Conservation (phyloP, 2,113 vertebrate genomes). For the Mungos mungo region DNA sequence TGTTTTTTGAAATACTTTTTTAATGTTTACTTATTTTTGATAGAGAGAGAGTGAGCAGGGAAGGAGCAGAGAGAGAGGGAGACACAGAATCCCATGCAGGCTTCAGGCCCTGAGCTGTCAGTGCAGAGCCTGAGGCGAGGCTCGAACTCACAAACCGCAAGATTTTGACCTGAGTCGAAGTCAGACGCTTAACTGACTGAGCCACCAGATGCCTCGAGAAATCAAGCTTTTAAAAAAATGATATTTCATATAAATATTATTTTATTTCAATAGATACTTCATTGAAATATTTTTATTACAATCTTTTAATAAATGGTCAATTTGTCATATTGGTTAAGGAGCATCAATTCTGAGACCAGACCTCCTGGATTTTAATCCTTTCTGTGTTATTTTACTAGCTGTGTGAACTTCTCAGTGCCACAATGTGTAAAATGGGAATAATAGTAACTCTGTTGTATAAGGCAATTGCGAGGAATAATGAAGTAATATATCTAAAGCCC, state of each 20-base stretch:
- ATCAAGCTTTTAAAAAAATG: not conserved
- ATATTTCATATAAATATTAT: not conserved
- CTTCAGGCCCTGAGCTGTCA: too few species aligned
- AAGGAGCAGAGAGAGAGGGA: too few species aligned
- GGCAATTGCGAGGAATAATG: not conserved
- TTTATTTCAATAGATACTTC: not conserved
- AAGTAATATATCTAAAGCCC: not conserved
- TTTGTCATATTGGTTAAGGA: not conserved
- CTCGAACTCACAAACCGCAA: too few species aligned
- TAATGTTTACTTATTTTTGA: too few species aligned
- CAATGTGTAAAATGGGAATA: not conserved
- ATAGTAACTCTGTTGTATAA: not conserved
- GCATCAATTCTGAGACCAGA: not conserved
- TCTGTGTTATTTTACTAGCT: not conserved
- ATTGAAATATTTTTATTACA: not conserved
- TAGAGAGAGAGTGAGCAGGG: too few species aligned
- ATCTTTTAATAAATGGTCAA: not conserved
- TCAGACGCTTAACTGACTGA: too few species aligned
- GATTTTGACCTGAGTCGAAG: too few species aligned
- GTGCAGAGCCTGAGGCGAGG: too few species aligned
- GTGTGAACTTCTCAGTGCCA: not conserved
- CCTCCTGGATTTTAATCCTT: not conserved
- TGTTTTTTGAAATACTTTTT: not conserved
- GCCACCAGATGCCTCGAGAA: too few species aligned
- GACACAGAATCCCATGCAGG: too few species aligned